These are phyloP conservation scores for Bombus breviceps DNA, from an alignment of 1,140 invertebrate species.

Conservation along the genomic window DNA sequence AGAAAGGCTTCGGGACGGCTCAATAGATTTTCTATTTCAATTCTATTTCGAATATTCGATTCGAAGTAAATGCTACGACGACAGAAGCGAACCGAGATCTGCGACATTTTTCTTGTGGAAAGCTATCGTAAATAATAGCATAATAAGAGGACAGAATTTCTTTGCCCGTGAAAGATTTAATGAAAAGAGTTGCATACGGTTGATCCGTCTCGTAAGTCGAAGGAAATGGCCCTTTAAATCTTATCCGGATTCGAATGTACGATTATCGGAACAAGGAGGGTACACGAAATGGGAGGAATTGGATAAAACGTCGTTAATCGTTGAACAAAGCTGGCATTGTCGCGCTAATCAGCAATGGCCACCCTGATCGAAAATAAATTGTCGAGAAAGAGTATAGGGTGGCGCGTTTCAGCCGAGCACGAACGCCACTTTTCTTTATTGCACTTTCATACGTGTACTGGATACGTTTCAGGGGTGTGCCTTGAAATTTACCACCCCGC, in stretches of 20 bases:
- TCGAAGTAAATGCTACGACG: neutral
- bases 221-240: constrained; percentile 68
- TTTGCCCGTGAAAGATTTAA: constrained; percentile 51
- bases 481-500: constrained; percentile 60
- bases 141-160: constrained; percentile 34
- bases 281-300: constrained; percentile 71
- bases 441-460: constrained; percentile 68
- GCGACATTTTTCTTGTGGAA: neutral
- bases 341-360: constrained; percentile 69
- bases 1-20: no score
- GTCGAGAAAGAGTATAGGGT: constrained; percentile 36
- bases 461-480: constrained; percentile 53
- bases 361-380: constrained; percentile 71
- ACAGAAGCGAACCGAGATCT: neutral
- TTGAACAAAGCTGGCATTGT: constrained; percentile 69
- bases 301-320: constrained; percentile 71
- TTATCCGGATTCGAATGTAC: constrained; percentile 66
- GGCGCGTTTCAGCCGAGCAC: constrained; percentile 55
- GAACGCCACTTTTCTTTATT: constrained; percentile 72
- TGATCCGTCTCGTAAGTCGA: constrained; percentile 51
- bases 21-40: neutral
- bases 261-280: constrained; percentile 65
- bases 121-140: constrained; percentile 27
- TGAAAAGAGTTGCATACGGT: constrained; percentile 62
- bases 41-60: neutral